A percentile compares a stretch with the other conserved stretches of the same genome.
Evolutionary conservation across 2,888 invertebrate species (phyloP).

Genomic region (Tachystola acroxantha): DNA sequence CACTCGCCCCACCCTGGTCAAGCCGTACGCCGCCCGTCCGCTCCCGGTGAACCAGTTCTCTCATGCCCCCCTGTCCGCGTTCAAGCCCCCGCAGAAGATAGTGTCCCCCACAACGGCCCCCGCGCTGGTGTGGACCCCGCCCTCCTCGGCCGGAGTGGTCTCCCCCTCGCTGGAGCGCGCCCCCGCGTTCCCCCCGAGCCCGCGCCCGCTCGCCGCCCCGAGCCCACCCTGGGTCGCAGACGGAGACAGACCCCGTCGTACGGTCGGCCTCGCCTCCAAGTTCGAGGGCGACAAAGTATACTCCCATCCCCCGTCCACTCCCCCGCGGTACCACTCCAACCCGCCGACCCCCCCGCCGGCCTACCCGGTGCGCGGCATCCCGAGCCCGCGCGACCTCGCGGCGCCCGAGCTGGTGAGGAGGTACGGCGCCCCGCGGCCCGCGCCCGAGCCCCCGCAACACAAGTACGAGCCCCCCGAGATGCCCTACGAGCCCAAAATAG

Average conservation of each 20-base stretch:
- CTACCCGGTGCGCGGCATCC: slow-evolving; percentile 52
- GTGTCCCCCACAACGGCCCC: slow-evolving; percentile 50
- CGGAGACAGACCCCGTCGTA: slow-evolving; percentile 59
- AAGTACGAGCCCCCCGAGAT: not conserved
- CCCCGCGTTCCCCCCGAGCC: slow-evolving; percentile 24
- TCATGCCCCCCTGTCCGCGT: slow-evolving; percentile 87
- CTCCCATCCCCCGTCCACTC: slow-evolving; percentile 21
- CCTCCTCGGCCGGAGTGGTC: slow-evolving; percentile 41
- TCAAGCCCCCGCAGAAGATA: slow-evolving; percentile 79
- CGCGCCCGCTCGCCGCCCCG: slow-evolving; percentile 17
- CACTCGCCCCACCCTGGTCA: slow-evolving; percentile 43
- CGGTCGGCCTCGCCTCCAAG: slow-evolving; percentile 68
- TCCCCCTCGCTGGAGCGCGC: slow-evolving; percentile 44
- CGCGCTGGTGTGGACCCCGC: slow-evolving; percentile 60
- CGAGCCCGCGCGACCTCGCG: slow-evolving; percentile 56
- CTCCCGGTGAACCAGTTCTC: slow-evolving; percentile 84
- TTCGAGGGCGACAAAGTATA: slow-evolving; percentile 59
- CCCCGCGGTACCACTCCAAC: slow-evolving; percentile 30
- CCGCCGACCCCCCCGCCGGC: slow-evolving; percentile 37
- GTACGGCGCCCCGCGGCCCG: slow-evolving; percentile 28
- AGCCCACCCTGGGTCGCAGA: slow-evolving; percentile 68
- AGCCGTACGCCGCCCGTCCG: slow-evolving; percentile 76
- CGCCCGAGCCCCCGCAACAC: slow-evolving; percentile 27
- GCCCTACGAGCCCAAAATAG: slow-evolving; percentile 31
- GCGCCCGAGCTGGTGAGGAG: slow-evolving; percentile 64